Conservation (phyloP, 2,888 invertebrate genomes). For the Gari tellinella region DNA sequence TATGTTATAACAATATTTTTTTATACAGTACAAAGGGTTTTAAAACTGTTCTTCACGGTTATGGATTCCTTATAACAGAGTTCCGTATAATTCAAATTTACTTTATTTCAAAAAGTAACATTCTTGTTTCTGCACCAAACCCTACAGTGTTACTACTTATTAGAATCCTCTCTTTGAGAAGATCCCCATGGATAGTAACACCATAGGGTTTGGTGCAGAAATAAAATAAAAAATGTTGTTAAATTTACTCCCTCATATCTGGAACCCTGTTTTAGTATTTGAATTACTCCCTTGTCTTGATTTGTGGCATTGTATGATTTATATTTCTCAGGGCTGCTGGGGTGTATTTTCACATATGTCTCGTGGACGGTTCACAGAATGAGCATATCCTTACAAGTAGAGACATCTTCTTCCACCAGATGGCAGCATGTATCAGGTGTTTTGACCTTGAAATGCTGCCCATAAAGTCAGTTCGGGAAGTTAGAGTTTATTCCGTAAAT, state of each 20-base stretch:
- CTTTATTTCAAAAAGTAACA: conserved; percentile 3
- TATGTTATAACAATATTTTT: not conserved
- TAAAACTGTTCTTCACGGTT: not conserved
- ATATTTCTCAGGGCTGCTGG: conserved; percentile 63
- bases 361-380: conserved; percentile 67
- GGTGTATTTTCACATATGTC: conserved; percentile 70
- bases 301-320: too few relatives aligned
- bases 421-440: conserved; percentile 77
- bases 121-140: too few relatives aligned
- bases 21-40: not conserved
- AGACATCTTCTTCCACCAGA: conserved; percentile 73
- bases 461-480: conserved; percentile 61
- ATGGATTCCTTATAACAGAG: not conserved
- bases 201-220: too few relatives aligned
- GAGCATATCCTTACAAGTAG: conserved; percentile 61
- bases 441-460: conserved; percentile 71
- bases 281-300: not conserved
- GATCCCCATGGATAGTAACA: too few relatives aligned
- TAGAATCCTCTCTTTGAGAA: too few relatives aligned
- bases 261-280: not conserved
- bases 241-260: too few relatives aligned
- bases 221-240: too few relatives aligned
- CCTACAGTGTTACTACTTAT: too few relatives aligned
- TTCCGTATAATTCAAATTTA: not conserved
- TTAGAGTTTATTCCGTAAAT: conserved; percentile 75